Evolutionary conservation across 2,113 vertebrate genomes (phyloP), one percentile per base, ranked within the genome.

Genomic region (Syngnathus scovelli): DNA sequence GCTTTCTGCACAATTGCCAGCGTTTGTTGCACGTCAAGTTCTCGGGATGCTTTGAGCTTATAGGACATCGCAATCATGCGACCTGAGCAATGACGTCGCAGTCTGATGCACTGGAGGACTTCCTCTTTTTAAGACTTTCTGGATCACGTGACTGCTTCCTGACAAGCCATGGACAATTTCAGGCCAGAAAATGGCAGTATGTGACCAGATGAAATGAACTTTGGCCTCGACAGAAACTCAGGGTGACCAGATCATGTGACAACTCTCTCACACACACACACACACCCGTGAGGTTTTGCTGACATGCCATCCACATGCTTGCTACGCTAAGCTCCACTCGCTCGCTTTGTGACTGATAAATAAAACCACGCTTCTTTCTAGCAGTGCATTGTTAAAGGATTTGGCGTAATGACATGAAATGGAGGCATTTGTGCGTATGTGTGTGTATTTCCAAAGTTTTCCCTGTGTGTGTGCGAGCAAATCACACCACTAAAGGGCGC

Each of bases 351-450:
- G 44, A 61, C 36, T 61, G 10, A 61, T 23, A n/a, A 61, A 62
- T 62, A 62, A 62, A 62, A 4, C 11, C 19, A 27, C 36, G 21
- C 55, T 62, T 44, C 21, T n/a, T 18, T 44, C 2, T 12, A 15
- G 21, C 60, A 9, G 3, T 37, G 58, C 37, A 9, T 23, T 61
- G 43, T 62, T n/a, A 61, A 61, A 61, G 9, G n/a, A 1, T n/a
- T 52, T n/a, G 6, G 19, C 4, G 37, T 38, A 18, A 58, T 6
- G 18, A 36, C 27, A 16, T 58, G 27, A 15, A 33, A 36, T 74
- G 3, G 15, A 15, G 15, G 41, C 13, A 1, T 43, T 49, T 70
- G 66, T 63, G 66, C 56, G 41, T 72, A 66, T 54, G 52, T 66
- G 54, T 46, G 12, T 46, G 44, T 49, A 12, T 33, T 33, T 33